phyloP scores from a whole-genome alignment of 2,113 vertebrate genomes.

The Glaucomys volans region DNA sequence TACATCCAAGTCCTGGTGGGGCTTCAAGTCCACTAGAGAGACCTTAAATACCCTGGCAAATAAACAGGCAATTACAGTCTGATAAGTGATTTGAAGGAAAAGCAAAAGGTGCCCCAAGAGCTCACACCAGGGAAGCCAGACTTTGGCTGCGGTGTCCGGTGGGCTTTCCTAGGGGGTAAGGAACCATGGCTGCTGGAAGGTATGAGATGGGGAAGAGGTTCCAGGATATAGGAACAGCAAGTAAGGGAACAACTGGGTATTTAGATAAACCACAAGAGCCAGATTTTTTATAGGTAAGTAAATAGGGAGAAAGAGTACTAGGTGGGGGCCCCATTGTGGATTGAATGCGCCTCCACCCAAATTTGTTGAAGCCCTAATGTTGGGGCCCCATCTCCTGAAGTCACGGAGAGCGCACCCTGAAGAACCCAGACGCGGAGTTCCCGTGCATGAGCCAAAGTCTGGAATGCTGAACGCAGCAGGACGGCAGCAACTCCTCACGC shows the following conservation, averaged over 20 bases:
- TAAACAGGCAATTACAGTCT: background rate
- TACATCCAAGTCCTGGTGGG: background rate
- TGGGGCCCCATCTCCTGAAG: too few relatives aligned
- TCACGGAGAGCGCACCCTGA: too few relatives aligned
- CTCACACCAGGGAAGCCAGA: background rate
- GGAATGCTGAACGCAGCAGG: too few relatives aligned
- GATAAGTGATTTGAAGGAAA: background rate
- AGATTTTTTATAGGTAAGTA: too few relatives aligned
- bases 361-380: too few relatives aligned
- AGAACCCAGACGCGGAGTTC: too few relatives aligned
- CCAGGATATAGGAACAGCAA: background rate
- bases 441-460: too few relatives aligned
- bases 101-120: background rate
- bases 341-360: background rate
- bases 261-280: too few relatives aligned
- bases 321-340: background rate
- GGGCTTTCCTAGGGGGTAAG: background rate
- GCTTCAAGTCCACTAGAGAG: background rate
- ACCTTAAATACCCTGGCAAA: background rate
- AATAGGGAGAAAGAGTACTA: too few relatives aligned
- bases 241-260: background rate
- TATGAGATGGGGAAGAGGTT: background rate
- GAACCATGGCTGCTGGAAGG: background rate
- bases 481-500: too few relatives aligned
- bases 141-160: background rate